Base-by-base conservation (phyloP, 2,888 invertebrate genomes). In the Acrobasis repandana region DNA sequence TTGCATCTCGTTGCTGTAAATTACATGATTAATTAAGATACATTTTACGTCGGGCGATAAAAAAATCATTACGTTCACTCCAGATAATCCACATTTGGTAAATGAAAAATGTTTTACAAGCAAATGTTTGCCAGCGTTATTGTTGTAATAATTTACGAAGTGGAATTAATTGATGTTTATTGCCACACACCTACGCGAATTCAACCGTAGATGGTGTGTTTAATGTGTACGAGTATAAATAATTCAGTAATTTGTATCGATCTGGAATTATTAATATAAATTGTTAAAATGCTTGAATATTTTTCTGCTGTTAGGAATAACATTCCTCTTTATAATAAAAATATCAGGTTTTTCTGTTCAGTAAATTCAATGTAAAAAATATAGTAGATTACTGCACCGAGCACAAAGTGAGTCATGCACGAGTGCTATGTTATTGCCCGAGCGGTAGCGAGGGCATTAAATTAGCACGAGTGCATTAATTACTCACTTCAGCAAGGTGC, bases 91-190 rank as follows among this genome's bases (percentile, higher is more conserved):
- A 47, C 36, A 54, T 54, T 38, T 36, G 14, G 38, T 18, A 11
- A 20, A 54, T 54, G 11, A 54, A 43, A 38, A 54, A 54, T 15
- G 54, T 18, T 51, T 34, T n/a, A 51, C 34, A 51, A 9, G 51
- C 33, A n/a, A n/a, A n/a, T n/a, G n/a, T 16, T 15, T n/a, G 33
- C 9, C 9, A 38, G 11, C 52, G 36, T 36, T 38, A 36, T 54
- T 43, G 38, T 38, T 50, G 36, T 49, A 49, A 18, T 56, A 56
- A 58, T 58, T 58, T 20, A 58, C 33, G 33, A 47, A 49, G 49
- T 20, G 9, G 36, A 58, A 18, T 34, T 58, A 58, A 58, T 58
- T 49, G 58, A 58, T 58, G 49, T 58, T 58, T 58, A 58, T 58
- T 18, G 48, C 58, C n/a, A 36, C 16, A 49, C 36, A 16, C 20